phyloP scores from a whole-genome alignment of 2,797 vertebrate genomes.

The Triplophysa bombifrons region DNA sequence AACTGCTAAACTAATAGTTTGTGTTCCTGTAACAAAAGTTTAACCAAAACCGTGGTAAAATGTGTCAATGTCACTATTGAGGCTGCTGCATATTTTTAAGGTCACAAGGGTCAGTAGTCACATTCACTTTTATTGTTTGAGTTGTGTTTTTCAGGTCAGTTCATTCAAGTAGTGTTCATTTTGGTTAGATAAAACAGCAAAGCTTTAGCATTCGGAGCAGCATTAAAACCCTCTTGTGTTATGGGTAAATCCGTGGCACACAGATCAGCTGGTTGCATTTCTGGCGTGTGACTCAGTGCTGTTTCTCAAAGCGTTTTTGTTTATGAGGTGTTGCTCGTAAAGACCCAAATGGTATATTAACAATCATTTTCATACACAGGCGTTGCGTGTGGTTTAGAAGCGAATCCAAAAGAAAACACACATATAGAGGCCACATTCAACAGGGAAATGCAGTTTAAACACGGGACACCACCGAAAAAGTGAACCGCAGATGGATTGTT shows the following conservation, averaged over 20 bases:
- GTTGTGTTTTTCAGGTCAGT: background rate
- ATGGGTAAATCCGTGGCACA: constrained; percentile 47
- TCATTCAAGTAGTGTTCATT: background rate
- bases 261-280: constrained; percentile 67
- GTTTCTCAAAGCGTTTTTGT: constrained; percentile 72
- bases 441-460: constrained; percentile 1
- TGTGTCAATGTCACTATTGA: background rate
- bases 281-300: constrained; percentile 73
- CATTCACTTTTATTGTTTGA: background rate
- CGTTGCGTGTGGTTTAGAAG: constrained; percentile 67
- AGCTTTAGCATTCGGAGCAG: constrained; percentile 14
- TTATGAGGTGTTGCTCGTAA: constrained; percentile 78
- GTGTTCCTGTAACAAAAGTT: background rate
- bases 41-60: background rate
- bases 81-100: background rate
- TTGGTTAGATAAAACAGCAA: background rate
- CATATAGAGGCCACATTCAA: constrained; percentile 4
- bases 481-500: background rate
- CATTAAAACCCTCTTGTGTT: constrained; percentile 41
- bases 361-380: constrained; percentile 76
- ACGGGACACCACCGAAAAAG: background rate
- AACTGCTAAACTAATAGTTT: background rate
- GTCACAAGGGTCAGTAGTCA: background rate
- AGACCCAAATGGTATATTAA: constrained; percentile 77
- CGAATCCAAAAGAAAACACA: constrained; percentile 27